These are phyloP conservation scores for Eurosta solidaginis DNA, from an alignment of 1,140 invertebrate genomes.

Conservation along the genomic window DNA sequence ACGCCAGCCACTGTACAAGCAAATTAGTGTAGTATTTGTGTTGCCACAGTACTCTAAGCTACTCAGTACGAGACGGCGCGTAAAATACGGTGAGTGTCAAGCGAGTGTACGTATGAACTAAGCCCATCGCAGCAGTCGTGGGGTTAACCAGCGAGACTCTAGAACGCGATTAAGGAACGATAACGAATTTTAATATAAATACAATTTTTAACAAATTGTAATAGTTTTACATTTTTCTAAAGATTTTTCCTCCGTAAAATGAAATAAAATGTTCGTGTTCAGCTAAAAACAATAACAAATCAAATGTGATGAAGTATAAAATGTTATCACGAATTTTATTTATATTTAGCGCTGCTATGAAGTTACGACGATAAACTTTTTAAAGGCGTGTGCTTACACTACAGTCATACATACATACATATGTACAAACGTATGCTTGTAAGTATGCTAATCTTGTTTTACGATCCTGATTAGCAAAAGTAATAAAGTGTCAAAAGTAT, in stretches of 20 bases:
- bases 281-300: neutral
- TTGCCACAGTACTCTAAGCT: conserved; percentile 37
- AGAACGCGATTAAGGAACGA: neutral
- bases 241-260: too few species aligned
- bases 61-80: conserved; percentile 35
- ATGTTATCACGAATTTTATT: neutral
- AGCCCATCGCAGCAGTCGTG: conserved; percentile 20
- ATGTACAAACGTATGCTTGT: neutral
- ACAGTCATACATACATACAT: neutral
- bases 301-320: neutral
- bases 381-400: neutral
- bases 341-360: neutral
- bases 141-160: conserved; percentile 13
- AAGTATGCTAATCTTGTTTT: too few species aligned
- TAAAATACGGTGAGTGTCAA: conserved; percentile 17
- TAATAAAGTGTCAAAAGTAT: neutral
- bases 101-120: conserved; percentile 8
- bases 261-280: neutral
- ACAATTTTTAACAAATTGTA: neutral
- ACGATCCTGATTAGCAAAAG: neutral
- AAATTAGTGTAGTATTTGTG: conserved; percentile 40
- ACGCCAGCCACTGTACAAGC: conserved; percentile 36
- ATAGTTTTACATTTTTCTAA: too few species aligned
- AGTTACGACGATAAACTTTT: neutral
- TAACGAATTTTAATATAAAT: neutral